A percentile compares a stretch with the other conserved stretches of the same genome.
phyloP scores from a whole-genome alignment of 2,113 vertebrate genomes.

The Columba livia region DNA sequence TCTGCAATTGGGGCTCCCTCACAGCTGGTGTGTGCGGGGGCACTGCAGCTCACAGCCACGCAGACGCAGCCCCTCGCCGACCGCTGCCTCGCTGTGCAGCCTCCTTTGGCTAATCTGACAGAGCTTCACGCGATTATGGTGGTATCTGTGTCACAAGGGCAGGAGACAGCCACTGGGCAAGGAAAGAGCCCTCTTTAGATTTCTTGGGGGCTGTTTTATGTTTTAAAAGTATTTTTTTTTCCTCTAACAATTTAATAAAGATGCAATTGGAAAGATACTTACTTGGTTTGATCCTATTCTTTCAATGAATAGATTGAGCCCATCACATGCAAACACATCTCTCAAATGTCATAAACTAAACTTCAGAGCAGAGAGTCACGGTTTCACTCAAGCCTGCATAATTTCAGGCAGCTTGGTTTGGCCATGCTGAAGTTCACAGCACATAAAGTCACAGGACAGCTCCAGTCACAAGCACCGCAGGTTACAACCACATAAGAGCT shows the following conservation, averaged over 20 bases:
- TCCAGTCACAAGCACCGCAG: fast-evolving
- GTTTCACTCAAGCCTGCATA: not conserved
- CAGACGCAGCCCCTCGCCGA: not conserved
- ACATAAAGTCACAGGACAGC: not conserved
- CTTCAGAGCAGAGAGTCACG: not conserved
- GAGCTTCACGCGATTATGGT: not conserved
- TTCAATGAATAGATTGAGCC: not conserved
- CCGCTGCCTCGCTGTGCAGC: not conserved
- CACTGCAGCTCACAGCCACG: not conserved
- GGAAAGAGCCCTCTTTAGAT: not conserved
- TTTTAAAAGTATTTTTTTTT: not conserved
- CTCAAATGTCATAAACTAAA: not conserved
- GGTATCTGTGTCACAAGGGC: not conserved
- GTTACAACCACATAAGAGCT: not conserved
- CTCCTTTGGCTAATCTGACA: not conserved
- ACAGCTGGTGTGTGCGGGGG: fast-evolving
- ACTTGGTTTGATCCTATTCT: not conserved
- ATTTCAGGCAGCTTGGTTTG: not conserved
- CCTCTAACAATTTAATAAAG: not conserved
- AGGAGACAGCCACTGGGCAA: not conserved
- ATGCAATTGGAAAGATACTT: not conserved
- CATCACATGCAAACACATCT: not conserved
- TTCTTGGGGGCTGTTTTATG: not conserved
- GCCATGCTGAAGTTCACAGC: not conserved
- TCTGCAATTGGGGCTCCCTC: not conserved